These are phyloP conservation scores for Acronicta leporina DNA, from an alignment of 2,888 invertebrate species.

Conservation along the genomic window DNA sequence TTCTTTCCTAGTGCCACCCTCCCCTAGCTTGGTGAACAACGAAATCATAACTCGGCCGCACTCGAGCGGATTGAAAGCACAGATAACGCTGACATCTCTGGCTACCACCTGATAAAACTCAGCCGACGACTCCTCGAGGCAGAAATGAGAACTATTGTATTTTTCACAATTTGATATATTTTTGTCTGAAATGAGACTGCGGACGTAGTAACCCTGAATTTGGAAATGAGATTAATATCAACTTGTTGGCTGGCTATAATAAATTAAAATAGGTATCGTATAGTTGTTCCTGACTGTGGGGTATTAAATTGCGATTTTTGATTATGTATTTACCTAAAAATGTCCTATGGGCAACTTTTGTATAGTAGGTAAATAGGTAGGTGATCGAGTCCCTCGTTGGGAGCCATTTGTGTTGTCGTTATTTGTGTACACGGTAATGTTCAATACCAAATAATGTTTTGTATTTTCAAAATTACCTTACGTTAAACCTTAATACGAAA, in stretches of 20 bases:
- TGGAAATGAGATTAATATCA: slow-evolving; percentile 26
- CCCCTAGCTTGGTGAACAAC: slow-evolving; percentile 52
- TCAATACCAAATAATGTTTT: slow-evolving; percentile 24
- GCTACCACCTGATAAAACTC: slow-evolving; percentile 53
- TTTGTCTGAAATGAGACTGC: slow-evolving; percentile 24
- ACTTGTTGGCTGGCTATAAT: slow-evolving; percentile 4
- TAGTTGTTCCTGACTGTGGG: background rate
- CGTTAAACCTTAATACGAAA: slow-evolving; percentile 47
- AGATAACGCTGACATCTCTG: slow-evolving; percentile 57
- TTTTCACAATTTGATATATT: slow-evolving; percentile 32
- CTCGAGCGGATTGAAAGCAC: slow-evolving; percentile 59
- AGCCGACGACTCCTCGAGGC: slow-evolving; percentile 17
- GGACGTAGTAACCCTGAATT: slow-evolving; percentile 18
- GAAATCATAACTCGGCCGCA: slow-evolving; percentile 68
- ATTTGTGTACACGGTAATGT: slow-evolving; percentile 7
- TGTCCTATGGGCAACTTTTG: too few species aligned
- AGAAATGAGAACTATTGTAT: slow-evolving; percentile 33
- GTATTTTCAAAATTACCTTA: slow-evolving; percentile 24
- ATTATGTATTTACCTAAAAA: too few species aligned
- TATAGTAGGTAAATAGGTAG: background rate
- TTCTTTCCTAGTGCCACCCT: slow-evolving; percentile 14
- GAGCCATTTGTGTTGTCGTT: slow-evolving; percentile 16
- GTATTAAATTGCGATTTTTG: background rate
- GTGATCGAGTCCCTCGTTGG: slow-evolving; percentile 13
- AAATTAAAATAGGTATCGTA: slow-evolving; percentile 4